Base-by-base conservation (phyloP, 2,113 vertebrate genomes). In the Pantherophis guttatus region DNA sequence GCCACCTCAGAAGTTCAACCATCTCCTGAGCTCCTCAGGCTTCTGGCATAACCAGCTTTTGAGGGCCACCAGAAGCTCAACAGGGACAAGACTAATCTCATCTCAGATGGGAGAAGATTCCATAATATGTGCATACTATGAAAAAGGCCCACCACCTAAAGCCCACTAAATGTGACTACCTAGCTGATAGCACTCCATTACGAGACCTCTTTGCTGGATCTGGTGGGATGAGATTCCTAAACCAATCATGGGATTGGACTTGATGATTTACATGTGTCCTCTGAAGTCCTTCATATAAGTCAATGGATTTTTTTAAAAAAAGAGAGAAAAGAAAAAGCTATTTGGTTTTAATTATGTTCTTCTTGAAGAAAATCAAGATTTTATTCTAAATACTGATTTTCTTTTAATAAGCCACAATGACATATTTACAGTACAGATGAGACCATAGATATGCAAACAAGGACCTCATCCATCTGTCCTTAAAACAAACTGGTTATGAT, bases 391-490 rank as follows among this genome's bases (percentile, higher is more conserved):
- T 12, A 26, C 26, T 50, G 33, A 44, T 81, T 39, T 91, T 48
- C 17, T 26, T 93, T 91, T 89, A 86, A 91, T 75, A 90, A 94
- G 57, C 11, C 75, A 90, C 75, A 90, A 93, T 48, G 55, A 48
- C 57, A 90, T 93, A 81, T 90, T 93, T 93, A 86, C 57, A 59
- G 75, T 93, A 93, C 88, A 90, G 91, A 65, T 90, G 70, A 3
- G 93, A 95, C 87, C 24, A 94, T 50, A 91, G 86, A 70, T 0
- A 0, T 21, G 13, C 9, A 75, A 94, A 92, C 94, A 52, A 88
- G 48, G 86, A 91, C 93, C 94, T 33, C 93, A 21, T 62, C 75
- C 75, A 53, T 94, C 93, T 95, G 50, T 95, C 94, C 94, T 26
- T 70, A 89, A 91, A 54, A 3, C 26, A 93, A 86, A 95, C n/a